A percentile compares a stretch with the other conserved stretches of the same genome.
Evolutionary conservation across 2,113 vertebrate species (phyloP).

Genomic region (Calypte anna): DNA sequence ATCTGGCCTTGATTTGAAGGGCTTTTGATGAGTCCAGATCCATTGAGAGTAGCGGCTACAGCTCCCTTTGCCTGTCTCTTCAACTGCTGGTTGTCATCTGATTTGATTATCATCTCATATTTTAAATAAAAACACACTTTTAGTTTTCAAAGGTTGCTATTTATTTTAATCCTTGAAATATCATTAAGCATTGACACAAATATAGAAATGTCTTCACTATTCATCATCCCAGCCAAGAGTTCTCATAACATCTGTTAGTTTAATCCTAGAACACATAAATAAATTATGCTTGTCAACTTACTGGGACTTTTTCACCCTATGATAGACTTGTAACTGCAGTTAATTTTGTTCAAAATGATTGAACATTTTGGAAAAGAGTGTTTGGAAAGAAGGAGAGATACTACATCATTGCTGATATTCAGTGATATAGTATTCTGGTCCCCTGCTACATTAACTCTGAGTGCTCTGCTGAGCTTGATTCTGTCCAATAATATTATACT

Average conservation of each 20-base stretch:
- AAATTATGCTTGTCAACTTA: slow-evolving; percentile 52
- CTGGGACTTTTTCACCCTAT: slow-evolving; percentile 23
- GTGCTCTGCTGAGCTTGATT: not conserved
- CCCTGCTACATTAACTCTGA: not conserved
- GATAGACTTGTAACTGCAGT: slow-evolving; percentile 20
- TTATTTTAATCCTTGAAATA: slow-evolving; percentile 42
- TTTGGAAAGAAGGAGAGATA: not conserved
- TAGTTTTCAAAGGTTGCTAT: slow-evolving; percentile 12
- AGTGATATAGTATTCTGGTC: not conserved
- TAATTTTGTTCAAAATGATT: slow-evolving; percentile 24
- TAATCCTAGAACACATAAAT: slow-evolving; percentile 51
- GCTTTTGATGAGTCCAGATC: not conserved
- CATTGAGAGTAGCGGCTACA: not conserved
- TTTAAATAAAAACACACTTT: slow-evolving; percentile 31
- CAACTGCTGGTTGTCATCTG: not conserved
- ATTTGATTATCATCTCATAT: not conserved
- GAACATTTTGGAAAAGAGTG: slow-evolving; percentile 15
- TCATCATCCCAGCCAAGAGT: slow-evolving; percentile 32
- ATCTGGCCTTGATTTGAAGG: not conserved
- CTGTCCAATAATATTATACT: not conserved
- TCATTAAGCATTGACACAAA: slow-evolving; percentile 8
- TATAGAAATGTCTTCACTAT: slow-evolving; percentile 6
- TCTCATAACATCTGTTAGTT: slow-evolving; percentile 52
- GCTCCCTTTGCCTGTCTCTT: not conserved
- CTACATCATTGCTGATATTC: not conserved